These are phyloP conservation scores for Himantopus leucocephalus DNA, from an alignment of 2,113 vertebrate species.

Conservation along the genomic window DNA sequence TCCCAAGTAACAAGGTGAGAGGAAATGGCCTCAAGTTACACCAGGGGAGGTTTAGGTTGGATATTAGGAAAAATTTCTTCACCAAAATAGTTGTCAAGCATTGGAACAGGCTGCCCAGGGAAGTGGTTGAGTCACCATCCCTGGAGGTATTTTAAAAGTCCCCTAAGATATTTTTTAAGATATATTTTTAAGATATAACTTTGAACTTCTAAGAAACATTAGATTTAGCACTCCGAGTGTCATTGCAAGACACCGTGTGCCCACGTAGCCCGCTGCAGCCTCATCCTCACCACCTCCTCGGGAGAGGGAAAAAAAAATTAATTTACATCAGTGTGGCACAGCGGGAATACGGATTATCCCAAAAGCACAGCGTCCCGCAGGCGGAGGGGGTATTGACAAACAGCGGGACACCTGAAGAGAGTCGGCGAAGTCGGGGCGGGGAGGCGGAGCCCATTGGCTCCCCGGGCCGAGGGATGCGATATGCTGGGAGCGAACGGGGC, in stretches of 20 bases:
- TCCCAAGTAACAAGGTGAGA: background rate
- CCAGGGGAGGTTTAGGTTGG: background rate
- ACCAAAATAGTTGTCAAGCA: background rate
- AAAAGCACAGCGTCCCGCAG: no score
- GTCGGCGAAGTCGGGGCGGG: no score
- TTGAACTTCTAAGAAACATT: background rate
- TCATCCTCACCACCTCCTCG: accelerated
- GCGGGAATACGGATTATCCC: no score
- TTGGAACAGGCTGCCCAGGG: background rate
- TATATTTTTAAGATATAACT: background rate
- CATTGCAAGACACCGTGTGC: no score
- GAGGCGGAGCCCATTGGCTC: no score
- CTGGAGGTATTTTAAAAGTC: background rate
- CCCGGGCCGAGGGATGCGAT: background rate
- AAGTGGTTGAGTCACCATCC: background rate
- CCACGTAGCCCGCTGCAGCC: no score
- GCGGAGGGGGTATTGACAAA: no score
- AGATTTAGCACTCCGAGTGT: accelerated
- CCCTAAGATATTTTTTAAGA: background rate
- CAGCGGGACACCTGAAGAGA: no score
- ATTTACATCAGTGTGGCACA: no score
- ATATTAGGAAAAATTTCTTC: background rate
- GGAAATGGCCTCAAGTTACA: background rate
- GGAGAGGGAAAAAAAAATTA: background rate
- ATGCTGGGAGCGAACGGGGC: background rate